A percentile compares a stretch with the other conserved stretches of the same genome.
Evolutionary conservation across 2,797 vertebrate genomes (phyloP).

Genomic region (Lithobates pipiens): DNA sequence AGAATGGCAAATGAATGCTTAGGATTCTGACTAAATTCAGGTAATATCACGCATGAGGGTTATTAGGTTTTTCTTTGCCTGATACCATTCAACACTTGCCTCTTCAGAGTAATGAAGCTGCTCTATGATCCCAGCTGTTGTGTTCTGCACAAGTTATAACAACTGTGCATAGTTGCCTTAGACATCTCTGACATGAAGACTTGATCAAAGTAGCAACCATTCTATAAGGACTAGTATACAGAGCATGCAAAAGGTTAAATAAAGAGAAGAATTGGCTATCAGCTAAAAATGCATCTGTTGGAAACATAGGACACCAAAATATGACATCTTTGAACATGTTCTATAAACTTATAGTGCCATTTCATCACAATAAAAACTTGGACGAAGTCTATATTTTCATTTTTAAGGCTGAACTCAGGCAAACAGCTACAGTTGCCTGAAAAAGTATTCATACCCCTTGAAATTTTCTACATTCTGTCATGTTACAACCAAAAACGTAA

Average conservation of each 20-base stretch:
- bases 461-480: too few relatives aligned
- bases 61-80: background rate
- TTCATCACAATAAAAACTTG: too few relatives aligned
- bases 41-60: background rate
- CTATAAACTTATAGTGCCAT: too few relatives aligned
- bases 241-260: background rate
- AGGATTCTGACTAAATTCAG: background rate
- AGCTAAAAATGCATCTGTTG: background rate
- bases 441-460: too few relatives aligned
- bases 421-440: too few relatives aligned
- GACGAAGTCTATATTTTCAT: too few relatives aligned
- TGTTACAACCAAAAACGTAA: too few relatives aligned
- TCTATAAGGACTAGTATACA: background rate
- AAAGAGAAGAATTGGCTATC: background rate
- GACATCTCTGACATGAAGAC: background rate
- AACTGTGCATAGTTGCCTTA: slow-evolving; percentile 15
- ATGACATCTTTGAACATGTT: too few relatives aligned
- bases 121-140: slow-evolving; percentile 25
- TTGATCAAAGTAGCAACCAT: background rate
- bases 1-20: background rate
- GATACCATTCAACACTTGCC: slow-evolving; percentile 21
- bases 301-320: too few relatives aligned
- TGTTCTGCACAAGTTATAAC: slow-evolving; percentile 29
- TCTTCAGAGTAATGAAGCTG: background rate
- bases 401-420: too few relatives aligned